Conservation (phyloP, 2,113 vertebrate genomes). For the Semnornis frantzii region DNA sequence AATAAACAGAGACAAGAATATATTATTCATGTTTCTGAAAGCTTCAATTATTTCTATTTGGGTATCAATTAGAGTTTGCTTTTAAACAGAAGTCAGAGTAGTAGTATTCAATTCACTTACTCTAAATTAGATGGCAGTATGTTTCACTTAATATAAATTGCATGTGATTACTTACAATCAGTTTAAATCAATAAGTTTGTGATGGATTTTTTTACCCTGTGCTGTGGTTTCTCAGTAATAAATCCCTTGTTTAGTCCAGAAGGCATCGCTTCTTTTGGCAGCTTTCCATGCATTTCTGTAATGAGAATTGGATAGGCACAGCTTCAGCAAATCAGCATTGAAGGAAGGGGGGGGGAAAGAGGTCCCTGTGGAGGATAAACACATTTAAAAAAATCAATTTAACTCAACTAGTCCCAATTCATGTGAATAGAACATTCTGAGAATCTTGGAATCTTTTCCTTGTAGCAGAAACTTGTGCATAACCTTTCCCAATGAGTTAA, state of each 20-base stretch:
- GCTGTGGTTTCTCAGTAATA: constrained; percentile 60
- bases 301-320: constrained; percentile 59
- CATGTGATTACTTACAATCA: constrained; percentile 71
- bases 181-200: constrained; percentile 73
- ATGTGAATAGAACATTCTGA: constrained; percentile 25
- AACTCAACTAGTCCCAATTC: constrained; percentile 33
- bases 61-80: constrained; percentile 66
- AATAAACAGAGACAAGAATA: constrained; percentile 23
- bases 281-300: constrained; percentile 56
- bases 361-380: constrained; percentile 36
- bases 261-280: constrained; percentile 55
- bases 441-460: background rate
- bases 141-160: constrained; percentile 74
- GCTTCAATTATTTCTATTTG: constrained; percentile 60
- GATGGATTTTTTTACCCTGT: constrained; percentile 68
- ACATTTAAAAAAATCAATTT: constrained; percentile 56
- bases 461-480: background rate
- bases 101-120: constrained; percentile 61
- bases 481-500: background rate
- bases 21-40: constrained; percentile 49
- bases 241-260: constrained; percentile 66
- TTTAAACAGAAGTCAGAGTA: constrained; percentile 61
- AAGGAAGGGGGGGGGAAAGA: background rate
- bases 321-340: constrained; percentile 62
- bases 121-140: constrained; percentile 71